A percentile compares a stretch with the other conserved stretches of the same genome.
These are phyloP conservation scores for Coelopa frigida DNA, from an alignment of 1,140 invertebrate genomes.

Conservation along the genomic window DNA sequence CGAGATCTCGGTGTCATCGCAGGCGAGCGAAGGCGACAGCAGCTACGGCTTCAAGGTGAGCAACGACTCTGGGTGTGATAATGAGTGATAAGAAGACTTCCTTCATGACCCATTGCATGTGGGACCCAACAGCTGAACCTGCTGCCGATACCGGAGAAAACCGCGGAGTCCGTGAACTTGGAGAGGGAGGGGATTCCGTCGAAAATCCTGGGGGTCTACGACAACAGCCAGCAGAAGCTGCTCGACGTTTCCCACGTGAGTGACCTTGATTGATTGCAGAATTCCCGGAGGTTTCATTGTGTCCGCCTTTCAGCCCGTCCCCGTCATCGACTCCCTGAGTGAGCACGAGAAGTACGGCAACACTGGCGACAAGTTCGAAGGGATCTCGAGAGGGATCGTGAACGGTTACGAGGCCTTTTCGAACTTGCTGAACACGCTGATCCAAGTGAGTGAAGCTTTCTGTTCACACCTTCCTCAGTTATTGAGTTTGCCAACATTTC, in stretches of 20 bases:
- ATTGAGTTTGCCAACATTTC: neutral
- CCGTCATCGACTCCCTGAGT: slow-evolving; percentile 50
- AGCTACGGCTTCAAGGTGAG: slow-evolving; percentile 31
- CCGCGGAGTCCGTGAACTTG: slow-evolving; percentile 36
- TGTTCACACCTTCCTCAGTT: too few relatives aligned
- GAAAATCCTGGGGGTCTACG: slow-evolving; percentile 33
- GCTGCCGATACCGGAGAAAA: slow-evolving; percentile 26
- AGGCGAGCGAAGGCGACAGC: slow-evolving; percentile 13
- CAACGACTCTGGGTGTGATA: neutral
- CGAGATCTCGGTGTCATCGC: slow-evolving; percentile 8
- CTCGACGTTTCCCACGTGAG: slow-evolving; percentile 31
- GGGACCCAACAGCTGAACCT: slow-evolving; percentile 24
- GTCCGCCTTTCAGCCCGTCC: slow-evolving; percentile 47
- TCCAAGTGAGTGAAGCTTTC: slow-evolving; percentile 46
- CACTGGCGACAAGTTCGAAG: slow-evolving; percentile 48
- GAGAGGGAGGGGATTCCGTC: slow-evolving; percentile 38
- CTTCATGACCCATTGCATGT: too few relatives aligned
- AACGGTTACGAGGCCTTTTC: slow-evolving; percentile 50
- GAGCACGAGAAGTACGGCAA: slow-evolving; percentile 58
- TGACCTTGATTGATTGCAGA: neutral
- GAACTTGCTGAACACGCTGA: slow-evolving; percentile 48
- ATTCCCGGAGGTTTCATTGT: neutral
- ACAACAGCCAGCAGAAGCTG: slow-evolving; percentile 34
- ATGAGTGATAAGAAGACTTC: neutral
- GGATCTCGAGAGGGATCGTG: slow-evolving; percentile 48